Conservation (phyloP, 1,140 invertebrate genomes). For the Bombus confusus region DNA sequence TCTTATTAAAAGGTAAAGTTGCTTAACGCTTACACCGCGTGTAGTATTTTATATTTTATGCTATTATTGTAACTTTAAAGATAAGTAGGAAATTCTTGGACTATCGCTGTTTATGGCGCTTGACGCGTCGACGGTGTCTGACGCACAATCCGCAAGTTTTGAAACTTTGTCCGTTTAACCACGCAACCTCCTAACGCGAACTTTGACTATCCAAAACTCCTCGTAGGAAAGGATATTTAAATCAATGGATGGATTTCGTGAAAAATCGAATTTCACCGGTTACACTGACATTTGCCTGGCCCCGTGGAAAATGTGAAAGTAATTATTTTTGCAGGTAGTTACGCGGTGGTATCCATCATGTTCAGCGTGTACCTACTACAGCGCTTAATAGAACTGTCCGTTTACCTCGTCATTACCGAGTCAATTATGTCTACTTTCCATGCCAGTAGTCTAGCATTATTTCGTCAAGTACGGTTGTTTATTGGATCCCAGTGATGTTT, state of each 20-base stretch:
- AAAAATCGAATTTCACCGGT: slow-evolving; percentile 9
- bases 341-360: slow-evolving; percentile 36
- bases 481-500: slow-evolving; percentile 57
- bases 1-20: too few relatives aligned
- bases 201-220: not conserved
- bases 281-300: slow-evolving; percentile 15
- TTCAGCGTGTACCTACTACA: not conserved
- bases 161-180: too few relatives aligned
- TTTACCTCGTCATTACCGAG: slow-evolving; percentile 65
- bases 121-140: too few relatives aligned
- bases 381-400: slow-evolving; percentile 65
- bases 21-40: too few relatives aligned
- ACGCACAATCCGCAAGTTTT: too few relatives aligned
- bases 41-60: too few relatives aligned
- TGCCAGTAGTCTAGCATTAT: slow-evolving; percentile 57
- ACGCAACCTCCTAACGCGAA: too few relatives aligned
- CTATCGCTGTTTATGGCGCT: too few relatives aligned
- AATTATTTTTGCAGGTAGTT: slow-evolving; percentile 49
- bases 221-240: not conserved
- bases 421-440: slow-evolving; percentile 64
- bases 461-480: slow-evolving; percentile 61
- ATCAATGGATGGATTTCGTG: not conserved
- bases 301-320: slow-evolving; percentile 47
- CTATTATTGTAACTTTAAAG: too few relatives aligned
- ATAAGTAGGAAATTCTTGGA: too few relatives aligned